These are phyloP conservation scores for Oryzias celebensis DNA, from an alignment of 2,113 vertebrate genomes.

Conservation along the genomic window DNA sequence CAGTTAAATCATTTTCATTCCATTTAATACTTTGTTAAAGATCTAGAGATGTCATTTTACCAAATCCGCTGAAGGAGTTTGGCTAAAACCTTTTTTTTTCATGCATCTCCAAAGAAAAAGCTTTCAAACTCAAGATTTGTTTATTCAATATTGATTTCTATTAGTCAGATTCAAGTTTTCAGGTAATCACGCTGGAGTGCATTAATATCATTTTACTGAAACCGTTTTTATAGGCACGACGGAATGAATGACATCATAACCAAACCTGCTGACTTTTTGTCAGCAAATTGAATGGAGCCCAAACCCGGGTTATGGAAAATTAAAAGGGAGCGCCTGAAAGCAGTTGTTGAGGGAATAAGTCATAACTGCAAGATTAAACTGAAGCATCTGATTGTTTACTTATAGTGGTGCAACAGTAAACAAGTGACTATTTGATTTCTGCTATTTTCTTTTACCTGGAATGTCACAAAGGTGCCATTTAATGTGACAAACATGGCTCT, in stretches of 20 bases:
- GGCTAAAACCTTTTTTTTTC: too few relatives aligned
- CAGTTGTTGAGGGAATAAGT: background rate
- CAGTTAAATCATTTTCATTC: constrained; percentile 34
- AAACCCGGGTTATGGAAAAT: background rate
- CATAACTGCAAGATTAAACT: background rate
- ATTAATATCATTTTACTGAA: background rate
- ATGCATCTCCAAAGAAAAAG: background rate
- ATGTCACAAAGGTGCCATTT: too few relatives aligned
- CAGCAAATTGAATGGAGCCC: constrained; percentile 1
- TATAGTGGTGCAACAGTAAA: background rate
- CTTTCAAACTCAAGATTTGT: background rate
- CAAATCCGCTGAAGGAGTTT: constrained; percentile 2
- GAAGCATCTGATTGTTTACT: background rate
- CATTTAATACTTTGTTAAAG: too few relatives aligned
- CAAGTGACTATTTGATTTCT: too few relatives aligned
- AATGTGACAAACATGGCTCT: too few relatives aligned
- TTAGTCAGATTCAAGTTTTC: too few relatives aligned
- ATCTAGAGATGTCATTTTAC: background rate
- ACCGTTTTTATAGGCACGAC: background rate
- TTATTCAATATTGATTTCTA: too few relatives aligned
- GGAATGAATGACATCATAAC: background rate
- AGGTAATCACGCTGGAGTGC: constrained; percentile 14
- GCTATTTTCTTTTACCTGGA: too few relatives aligned
- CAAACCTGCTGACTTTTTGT: background rate
- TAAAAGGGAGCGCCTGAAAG: background rate